Evolutionary conservation across 2,888 invertebrate genomes (phyloP).

Genomic region (Homarus gammarus): DNA sequence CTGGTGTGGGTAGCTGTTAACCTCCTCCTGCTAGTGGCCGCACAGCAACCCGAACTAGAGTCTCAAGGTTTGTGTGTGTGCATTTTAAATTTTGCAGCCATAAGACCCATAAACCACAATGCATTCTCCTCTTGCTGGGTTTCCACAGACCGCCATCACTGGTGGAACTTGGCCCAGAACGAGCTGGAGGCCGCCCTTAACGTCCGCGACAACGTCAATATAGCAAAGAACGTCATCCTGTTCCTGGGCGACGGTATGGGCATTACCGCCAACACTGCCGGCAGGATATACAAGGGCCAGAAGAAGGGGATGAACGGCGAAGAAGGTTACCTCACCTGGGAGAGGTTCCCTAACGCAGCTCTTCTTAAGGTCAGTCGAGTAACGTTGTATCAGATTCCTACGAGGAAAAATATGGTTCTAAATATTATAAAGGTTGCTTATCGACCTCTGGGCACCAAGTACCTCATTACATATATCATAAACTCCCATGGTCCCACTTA

Average conservation of each 20-base stretch:
- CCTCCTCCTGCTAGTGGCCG: too few relatives aligned
- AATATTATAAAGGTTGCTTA: too few relatives aligned
- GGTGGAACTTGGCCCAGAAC: conserved; percentile 34
- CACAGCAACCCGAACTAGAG: too few relatives aligned
- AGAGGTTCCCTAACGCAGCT: conserved; percentile 86
- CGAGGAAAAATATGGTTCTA: too few relatives aligned
- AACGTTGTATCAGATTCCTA: too few relatives aligned
- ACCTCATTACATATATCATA: too few relatives aligned
- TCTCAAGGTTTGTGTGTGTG: background rate
- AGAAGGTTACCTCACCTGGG: conserved; percentile 85
- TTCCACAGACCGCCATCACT: conserved; percentile 14
- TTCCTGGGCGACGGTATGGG: conserved; percentile 97
- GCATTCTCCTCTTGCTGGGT: background rate
- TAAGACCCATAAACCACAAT: background rate
- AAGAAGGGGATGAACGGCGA: conserved; percentile 83
- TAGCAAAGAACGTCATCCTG: conserved; percentile 78
- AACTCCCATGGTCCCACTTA: too few relatives aligned
- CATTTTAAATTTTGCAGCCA: too few relatives aligned
- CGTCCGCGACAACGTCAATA: conserved; percentile 44
- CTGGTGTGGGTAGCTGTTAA: too few relatives aligned
- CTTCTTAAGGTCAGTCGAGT: conserved; percentile 87
- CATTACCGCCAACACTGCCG: conserved; percentile 89
- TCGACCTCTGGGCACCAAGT: too few relatives aligned
- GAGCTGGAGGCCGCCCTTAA: conserved; percentile 35
- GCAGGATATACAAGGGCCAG: conserved; percentile 88